Percentiles rank a stretch among this genome's conserved stretches.
phyloP scores from a whole-genome alignment of 1,140 invertebrate species.

The Euborellia annulipes region DNA sequence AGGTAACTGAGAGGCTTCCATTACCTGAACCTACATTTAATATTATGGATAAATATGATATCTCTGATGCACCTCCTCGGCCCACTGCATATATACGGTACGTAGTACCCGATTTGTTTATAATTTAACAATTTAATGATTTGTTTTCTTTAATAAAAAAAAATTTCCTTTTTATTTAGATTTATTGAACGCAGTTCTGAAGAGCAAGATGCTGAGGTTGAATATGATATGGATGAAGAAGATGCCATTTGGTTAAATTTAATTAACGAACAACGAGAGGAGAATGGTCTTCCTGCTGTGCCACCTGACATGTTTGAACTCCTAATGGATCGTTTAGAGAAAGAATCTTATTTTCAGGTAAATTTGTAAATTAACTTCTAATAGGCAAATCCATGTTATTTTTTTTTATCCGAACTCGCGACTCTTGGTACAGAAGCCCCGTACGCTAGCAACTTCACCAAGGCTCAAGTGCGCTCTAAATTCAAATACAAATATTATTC shows the following conservation, averaged over 20 bases:
- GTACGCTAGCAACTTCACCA: no score
- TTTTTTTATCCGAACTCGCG: no score
- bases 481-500: no score
- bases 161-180: conserved; percentile 26
- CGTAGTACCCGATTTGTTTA: background rate
- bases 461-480: no score
- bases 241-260: conserved; percentile 83
- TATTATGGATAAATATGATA: conserved; percentile 58
- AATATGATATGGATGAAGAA: conserved; percentile 97
- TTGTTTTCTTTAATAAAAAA: background rate
- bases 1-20: conserved; percentile 19
- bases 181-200: conserved; percentile 92
- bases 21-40: conserved; percentile 73
- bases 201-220: conserved; percentile 83
- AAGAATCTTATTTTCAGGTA: conserved; percentile 90
- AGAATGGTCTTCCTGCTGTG: conserved; percentile 48
- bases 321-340: conserved; percentile 91
- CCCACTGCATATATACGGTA: conserved; percentile 57
- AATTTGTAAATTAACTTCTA: no score
- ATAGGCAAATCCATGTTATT: conserved; percentile 12
- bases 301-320: conserved; percentile 79
- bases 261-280: conserved; percentile 65
- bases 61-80: conserved; percentile 60
- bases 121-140: background rate
- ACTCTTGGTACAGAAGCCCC: no score